Percentiles rank a stretch among this genome's conserved stretches.
These are phyloP conservation scores for Monochamus alternatus DNA, from an alignment of 2,888 invertebrate species.

Conservation along the genomic window DNA sequence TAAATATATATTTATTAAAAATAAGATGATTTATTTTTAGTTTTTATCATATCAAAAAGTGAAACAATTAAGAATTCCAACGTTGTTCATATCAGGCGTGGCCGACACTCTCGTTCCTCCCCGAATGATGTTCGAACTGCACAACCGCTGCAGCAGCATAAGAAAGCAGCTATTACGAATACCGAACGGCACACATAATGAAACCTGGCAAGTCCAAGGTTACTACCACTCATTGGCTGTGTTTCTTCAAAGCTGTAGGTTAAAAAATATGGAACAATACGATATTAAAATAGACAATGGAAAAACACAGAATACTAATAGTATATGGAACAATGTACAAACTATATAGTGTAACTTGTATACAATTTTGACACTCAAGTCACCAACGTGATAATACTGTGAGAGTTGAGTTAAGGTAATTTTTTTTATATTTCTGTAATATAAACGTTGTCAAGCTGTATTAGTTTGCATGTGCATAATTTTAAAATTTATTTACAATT, in stretches of 20 bases:
- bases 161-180: constrained; percentile 86
- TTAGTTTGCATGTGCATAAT: neutral
- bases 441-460: neutral
- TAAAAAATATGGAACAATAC: constrained; percentile 54
- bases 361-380: neutral
- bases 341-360: constrained; percentile 39
- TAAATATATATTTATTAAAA: too few species aligned
- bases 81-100: constrained; percentile 90
- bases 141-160: constrained; percentile 81
- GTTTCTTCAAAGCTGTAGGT: constrained; percentile 71
- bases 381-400: constrained; percentile 19
- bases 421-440: neutral
- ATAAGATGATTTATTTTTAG: constrained; percentile 68
- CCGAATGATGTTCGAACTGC: constrained; percentile 89
- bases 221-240: constrained; percentile 78
- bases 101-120: constrained; percentile 92
- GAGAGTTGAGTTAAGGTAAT: neutral
- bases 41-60: constrained; percentile 85
- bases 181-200: constrained; percentile 92
- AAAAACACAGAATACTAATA: constrained; percentile 45
- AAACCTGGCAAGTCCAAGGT: constrained; percentile 92
- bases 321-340: constrained; percentile 60
- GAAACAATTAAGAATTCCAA: constrained; percentile 81
- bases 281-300: constrained; percentile 55
- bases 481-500: neutral